Percentiles rank a stretch among this genome's conserved stretches.
phyloP scores from a whole-genome alignment of 2,888 invertebrate species.

The Heliconius charithonia region DNA sequence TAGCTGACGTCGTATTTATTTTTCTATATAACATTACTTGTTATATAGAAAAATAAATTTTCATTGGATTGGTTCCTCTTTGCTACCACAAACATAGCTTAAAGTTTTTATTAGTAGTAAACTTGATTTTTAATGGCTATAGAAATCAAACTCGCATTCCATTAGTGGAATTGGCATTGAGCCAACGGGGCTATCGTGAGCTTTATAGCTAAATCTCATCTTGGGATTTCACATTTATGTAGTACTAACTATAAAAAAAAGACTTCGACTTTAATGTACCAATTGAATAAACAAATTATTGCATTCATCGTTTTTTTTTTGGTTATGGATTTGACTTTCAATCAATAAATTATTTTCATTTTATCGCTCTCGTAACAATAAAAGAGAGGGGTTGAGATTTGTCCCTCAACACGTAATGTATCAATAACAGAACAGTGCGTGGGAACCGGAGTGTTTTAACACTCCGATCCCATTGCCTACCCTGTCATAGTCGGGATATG shows the following conservation, averaged over 20 bases:
- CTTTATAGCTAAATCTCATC: conserved; percentile 14
- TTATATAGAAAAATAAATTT: too few relatives aligned
- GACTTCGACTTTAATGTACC: not conserved
- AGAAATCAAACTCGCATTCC: conserved; percentile 17
- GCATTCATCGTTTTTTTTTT: too few relatives aligned
- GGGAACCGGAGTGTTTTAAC: not conserved
- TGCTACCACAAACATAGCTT: conserved; percentile 2
- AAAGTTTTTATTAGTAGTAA: conserved; percentile 12
- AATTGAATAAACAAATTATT: not conserved
- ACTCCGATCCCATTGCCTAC: not conserved
- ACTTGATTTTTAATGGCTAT: conserved; percentile 12
- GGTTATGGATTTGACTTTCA: not conserved
- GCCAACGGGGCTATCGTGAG: conserved; percentile 6
- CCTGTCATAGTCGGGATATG: too few relatives aligned
- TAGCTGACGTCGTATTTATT: not conserved
- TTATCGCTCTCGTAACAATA: not conserved
- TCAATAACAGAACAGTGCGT: not conserved
- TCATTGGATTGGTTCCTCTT: not conserved
- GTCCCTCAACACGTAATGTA: not conserved
- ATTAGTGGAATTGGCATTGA: conserved; percentile 18
- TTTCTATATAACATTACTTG: not conserved
- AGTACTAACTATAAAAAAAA: not conserved
- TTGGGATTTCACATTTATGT: conserved; percentile 11
- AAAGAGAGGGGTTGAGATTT: not conserved
- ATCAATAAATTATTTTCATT: not conserved